These are phyloP conservation scores for Eulithis prunata DNA, from an alignment of 2,888 invertebrate genomes.

Conservation along the genomic window DNA sequence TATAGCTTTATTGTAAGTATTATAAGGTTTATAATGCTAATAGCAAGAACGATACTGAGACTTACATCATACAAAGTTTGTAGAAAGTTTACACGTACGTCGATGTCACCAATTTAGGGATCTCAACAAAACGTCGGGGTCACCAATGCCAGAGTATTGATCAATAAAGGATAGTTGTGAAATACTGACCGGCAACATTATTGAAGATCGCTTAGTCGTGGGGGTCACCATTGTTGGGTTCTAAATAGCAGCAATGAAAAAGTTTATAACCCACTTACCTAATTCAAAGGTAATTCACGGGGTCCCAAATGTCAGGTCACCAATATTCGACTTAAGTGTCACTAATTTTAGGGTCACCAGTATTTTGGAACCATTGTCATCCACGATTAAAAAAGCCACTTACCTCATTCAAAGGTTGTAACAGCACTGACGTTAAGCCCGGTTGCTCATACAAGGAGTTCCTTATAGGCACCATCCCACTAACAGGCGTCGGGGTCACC, in stretches of 20 bases:
- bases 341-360: neutral
- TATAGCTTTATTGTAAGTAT: neutral
- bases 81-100: too few relatives aligned
- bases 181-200: too few relatives aligned
- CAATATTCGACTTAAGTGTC: neutral
- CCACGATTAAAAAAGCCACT: neutral
- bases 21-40: neutral
- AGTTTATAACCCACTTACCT: neutral
- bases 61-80: too few relatives aligned
- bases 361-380: too few relatives aligned
- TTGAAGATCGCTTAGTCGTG: too few relatives aligned
- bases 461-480: constrained; percentile 75
- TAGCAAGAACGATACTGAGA: too few relatives aligned
- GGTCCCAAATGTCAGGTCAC: neutral
- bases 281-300: neutral
- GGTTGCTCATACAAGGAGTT: constrained; percentile 74
- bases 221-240: too few relatives aligned
- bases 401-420: constrained; percentile 79
- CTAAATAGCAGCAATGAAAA: too few relatives aligned
- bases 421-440: constrained; percentile 70
- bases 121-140: too few relatives aligned
- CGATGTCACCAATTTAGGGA: too few relatives aligned
- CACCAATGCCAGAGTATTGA: too few relatives aligned
- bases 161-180: too few relatives aligned
- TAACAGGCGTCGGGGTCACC: constrained; percentile 62